Conservation (phyloP, 2,888 invertebrate species). For the Drosophila merina region DNA sequence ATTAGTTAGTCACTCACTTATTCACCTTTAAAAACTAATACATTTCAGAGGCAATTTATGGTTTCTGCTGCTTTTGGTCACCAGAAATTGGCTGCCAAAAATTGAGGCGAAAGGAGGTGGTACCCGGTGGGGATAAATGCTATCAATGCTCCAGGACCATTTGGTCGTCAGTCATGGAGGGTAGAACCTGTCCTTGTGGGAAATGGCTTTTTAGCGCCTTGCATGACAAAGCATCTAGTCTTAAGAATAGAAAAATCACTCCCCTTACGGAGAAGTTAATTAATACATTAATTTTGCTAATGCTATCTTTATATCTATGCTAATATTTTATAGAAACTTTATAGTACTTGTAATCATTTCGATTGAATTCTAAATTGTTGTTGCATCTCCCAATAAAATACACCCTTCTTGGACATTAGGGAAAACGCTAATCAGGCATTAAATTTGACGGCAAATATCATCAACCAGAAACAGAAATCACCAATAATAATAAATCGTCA, state of each 20-base stretch:
- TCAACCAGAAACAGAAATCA: slow-evolving; percentile 29
- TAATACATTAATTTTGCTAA: too few relatives aligned
- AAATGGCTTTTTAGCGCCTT: neutral
- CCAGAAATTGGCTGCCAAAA: slow-evolving; percentile 24
- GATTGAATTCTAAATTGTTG: slow-evolving; percentile 1
- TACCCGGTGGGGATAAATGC: neutral
- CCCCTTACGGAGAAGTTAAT: too few relatives aligned
- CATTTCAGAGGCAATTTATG: neutral
- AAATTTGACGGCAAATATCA: slow-evolving; percentile 50
- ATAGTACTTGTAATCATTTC: too few relatives aligned
- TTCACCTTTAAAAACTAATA: neutral
- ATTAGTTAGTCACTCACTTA: neutral
- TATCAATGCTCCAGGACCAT: neutral
- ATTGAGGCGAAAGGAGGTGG: neutral
- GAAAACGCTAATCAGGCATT: slow-evolving; percentile 61
- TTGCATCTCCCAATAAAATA: neutral
- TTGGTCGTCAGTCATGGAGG: slow-evolving; percentile 1
- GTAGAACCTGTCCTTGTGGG: slow-evolving; percentile 18
- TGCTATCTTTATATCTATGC: too few relatives aligned
- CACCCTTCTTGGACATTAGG: slow-evolving; percentile 29
- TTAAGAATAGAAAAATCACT: too few relatives aligned
- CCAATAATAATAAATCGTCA: slow-evolving; percentile 67
- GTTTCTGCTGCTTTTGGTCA: slow-evolving; percentile 22
- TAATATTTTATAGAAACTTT: too few relatives aligned
- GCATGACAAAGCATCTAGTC: neutral